phyloP scores from a whole-genome alignment of 1,140 invertebrate species.

The Anastrepha ludens region DNA sequence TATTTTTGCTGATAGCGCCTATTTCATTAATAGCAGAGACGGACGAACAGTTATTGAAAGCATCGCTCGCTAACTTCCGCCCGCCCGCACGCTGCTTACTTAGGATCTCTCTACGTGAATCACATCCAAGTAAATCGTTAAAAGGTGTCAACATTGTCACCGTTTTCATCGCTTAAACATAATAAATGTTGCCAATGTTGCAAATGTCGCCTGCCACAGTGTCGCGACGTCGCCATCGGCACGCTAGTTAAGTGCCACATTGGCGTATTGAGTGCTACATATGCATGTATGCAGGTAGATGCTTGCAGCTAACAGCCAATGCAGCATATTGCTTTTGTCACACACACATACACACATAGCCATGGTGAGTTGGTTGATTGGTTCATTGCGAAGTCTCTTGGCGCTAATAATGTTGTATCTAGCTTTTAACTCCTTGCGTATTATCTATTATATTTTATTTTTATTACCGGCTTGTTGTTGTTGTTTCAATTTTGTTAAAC shows the following conservation, averaged over 20 bases:
- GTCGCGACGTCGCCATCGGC: constrained; percentile 6
- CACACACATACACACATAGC: not conserved
- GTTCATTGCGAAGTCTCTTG: not conserved
- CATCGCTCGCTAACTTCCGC: not conserved
- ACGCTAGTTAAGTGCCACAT: not conserved
- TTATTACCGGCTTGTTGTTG: not conserved
- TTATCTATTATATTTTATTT: not conserved
- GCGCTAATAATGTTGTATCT: constrained; percentile 36
- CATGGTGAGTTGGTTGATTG: not conserved
- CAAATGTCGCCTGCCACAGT: constrained; percentile 60
- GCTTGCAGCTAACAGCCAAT: not conserved
- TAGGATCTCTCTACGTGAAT: not conserved
- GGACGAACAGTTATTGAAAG: not conserved
- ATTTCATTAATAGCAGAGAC: not conserved
- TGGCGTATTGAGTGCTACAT: constrained; percentile 20
- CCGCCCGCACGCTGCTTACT: too few relatives aligned
- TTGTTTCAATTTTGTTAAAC: constrained; percentile 25
- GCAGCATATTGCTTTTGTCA: not conserved
- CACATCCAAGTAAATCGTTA: constrained; percentile 53
- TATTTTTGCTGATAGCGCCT: constrained; percentile 13
- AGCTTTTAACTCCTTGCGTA: not conserved
- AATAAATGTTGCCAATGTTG: constrained; percentile 67
- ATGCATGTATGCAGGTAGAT: not conserved
- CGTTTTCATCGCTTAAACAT: constrained; percentile 69
- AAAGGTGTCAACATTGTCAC: constrained; percentile 71